Evolutionary conservation across 2,113 vertebrate species (phyloP).

Genomic region (Hiodon alosoides): DNA sequence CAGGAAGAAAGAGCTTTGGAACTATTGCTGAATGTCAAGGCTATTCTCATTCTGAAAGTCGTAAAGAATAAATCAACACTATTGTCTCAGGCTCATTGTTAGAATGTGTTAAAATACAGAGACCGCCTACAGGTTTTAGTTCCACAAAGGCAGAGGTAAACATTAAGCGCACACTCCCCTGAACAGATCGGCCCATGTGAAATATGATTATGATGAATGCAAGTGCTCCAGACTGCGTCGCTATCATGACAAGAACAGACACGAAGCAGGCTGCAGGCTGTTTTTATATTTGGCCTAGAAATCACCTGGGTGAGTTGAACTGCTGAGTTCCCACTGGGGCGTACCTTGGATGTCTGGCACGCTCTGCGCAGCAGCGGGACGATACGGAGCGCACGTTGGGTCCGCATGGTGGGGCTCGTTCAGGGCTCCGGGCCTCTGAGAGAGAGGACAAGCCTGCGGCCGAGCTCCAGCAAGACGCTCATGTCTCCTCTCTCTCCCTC

Average conservation of each 20-base stretch:
- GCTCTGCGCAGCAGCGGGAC: conserved; percentile 51
- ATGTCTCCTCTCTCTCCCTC: conserved; percentile 61
- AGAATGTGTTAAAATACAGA: conserved; percentile 4
- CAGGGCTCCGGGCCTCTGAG: conserved; percentile 58
- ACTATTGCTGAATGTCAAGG: background rate
- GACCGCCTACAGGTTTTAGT: background rate
- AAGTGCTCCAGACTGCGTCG: background rate
- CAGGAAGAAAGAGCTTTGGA: background rate
- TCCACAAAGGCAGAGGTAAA: conserved; percentile 25
- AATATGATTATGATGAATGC: conserved; percentile 19
- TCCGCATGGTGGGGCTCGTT: conserved; percentile 69
- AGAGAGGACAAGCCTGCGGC: conserved; percentile 30
- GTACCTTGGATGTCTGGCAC: conserved; percentile 58
- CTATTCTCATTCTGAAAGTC: background rate
- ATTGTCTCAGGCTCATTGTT: background rate
- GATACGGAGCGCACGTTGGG: conserved; percentile 24
- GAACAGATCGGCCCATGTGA: conserved; percentile 20
- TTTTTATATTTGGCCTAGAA: too few species aligned
- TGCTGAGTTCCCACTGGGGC: conserved; percentile 31
- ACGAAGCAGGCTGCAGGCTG: background rate
- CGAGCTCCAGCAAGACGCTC: conserved; percentile 40
- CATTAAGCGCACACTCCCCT: conserved; percentile 19
- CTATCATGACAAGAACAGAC: background rate
- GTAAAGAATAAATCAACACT: too few species aligned
- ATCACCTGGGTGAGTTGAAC: too few species aligned